Evolutionary conservation across 2,888 invertebrate genomes (phyloP).

Genomic region (Sarcophaga variegata): DNA sequence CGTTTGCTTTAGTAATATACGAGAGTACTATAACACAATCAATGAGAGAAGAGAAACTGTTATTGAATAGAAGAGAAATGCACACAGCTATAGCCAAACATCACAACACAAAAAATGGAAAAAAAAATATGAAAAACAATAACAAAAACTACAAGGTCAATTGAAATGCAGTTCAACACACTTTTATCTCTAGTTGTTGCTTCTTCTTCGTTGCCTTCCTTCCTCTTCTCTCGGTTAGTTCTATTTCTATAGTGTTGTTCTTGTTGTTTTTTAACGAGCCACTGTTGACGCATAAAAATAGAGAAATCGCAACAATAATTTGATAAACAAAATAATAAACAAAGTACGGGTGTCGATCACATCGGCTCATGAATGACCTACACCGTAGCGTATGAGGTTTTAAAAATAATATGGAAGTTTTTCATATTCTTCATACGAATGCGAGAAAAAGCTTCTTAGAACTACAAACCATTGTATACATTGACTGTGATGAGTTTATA

Average conservation of each 20-base stretch:
- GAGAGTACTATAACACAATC: too few relatives aligned
- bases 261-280: not conserved
- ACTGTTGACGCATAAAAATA: not conserved
- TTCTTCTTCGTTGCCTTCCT: not conserved
- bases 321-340: too few relatives aligned
- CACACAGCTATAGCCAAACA: not conserved
- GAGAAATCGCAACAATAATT: not conserved
- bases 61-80: not conserved
- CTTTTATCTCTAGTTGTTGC: conserved; percentile 50
- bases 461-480: too few relatives aligned
- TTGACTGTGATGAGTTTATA: too few relatives aligned
- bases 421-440: too few relatives aligned
- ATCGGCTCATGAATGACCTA: too few relatives aligned
- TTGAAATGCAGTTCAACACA: conserved; percentile 63
- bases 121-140: not conserved
- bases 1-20: too few relatives aligned
- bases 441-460: too few relatives aligned
- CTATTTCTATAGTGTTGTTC: not conserved
- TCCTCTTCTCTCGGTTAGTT: not conserved
- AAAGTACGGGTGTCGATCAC: too few relatives aligned
- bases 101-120: conserved; percentile 9
- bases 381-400: too few relatives aligned
- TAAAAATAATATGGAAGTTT: too few relatives aligned
- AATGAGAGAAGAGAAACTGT: not conserved
- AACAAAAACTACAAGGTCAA: conserved; percentile 60